A percentile compares a stretch with the other conserved stretches of the same genome.
phyloP scores from a whole-genome alignment of 2,113 vertebrate genomes.

The Terrapene triunguis region DNA sequence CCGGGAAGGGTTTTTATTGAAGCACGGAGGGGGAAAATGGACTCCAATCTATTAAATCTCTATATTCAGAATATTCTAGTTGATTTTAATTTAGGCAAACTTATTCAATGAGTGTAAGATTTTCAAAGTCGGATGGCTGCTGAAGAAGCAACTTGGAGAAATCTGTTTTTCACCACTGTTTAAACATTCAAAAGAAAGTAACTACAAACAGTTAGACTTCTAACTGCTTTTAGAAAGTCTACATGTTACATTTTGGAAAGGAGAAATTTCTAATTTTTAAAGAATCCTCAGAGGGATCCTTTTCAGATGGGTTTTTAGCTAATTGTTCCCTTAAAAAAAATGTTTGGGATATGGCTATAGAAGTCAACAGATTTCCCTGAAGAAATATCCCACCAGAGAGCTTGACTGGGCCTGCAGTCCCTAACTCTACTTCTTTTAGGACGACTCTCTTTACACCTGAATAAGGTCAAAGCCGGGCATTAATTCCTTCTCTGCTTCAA shows the following conservation, averaged over 20 bases:
- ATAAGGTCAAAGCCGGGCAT: neutral
- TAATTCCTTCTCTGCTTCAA: accelerated
- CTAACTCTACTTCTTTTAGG: neutral
- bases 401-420: neutral
- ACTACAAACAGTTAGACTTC: neutral
- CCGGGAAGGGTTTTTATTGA: neutral
- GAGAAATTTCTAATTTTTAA: accelerated
- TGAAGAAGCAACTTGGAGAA: accelerated
- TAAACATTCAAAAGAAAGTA: neutral
- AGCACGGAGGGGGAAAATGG: neutral
- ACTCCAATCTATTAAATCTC: neutral
- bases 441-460: neutral
- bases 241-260: neutral
- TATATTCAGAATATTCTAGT: neutral
- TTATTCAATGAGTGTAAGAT: neutral
- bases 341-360: neutral
- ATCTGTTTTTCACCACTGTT: accelerated
- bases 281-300: neutral
- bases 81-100: accelerated
- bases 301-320: neutral
- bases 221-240: neutral
- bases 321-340: neutral
- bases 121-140: neutral
- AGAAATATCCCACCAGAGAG: neutral
- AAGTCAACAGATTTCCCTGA: accelerated